Conservation (phyloP, 2,113 vertebrate genomes). For the Lophotis ruficrista region DNA sequence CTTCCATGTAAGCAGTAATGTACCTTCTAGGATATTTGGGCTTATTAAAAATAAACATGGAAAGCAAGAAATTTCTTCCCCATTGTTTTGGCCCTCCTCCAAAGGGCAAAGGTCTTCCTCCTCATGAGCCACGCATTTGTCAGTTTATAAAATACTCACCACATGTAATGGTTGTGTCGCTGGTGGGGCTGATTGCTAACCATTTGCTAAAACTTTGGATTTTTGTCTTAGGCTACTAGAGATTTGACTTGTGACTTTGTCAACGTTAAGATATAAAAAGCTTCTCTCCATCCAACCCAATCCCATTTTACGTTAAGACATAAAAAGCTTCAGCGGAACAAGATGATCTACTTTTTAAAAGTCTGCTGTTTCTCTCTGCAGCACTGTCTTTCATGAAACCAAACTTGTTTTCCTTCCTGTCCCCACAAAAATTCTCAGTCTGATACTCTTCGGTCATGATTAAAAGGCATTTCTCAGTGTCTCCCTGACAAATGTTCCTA, state of each 20-base stretch:
- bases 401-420: background rate
- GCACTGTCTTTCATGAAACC: background rate
- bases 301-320: background rate
- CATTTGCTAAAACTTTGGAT: background rate
- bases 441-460: background rate
- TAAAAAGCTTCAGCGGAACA: background rate
- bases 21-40: constrained; percentile 11
- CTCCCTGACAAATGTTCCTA: constrained; percentile 6
- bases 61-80: constrained; percentile 16
- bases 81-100: background rate
- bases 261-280: background rate
- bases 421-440: background rate
- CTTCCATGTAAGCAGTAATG: constrained; percentile 44
- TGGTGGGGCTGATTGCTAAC: background rate
- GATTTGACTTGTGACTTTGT: background rate
- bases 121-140: background rate
- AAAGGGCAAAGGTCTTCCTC: background rate
- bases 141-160: background rate
- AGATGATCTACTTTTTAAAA: background rate
- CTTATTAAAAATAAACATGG: constrained; percentile 33
- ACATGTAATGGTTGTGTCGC: background rate
- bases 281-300: background rate
- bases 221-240: background rate
- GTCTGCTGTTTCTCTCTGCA: background rate
- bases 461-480: background rate